These are phyloP conservation scores for Cotesia typhae DNA, from an alignment of 1,140 invertebrate species.

Conservation along the genomic window DNA sequence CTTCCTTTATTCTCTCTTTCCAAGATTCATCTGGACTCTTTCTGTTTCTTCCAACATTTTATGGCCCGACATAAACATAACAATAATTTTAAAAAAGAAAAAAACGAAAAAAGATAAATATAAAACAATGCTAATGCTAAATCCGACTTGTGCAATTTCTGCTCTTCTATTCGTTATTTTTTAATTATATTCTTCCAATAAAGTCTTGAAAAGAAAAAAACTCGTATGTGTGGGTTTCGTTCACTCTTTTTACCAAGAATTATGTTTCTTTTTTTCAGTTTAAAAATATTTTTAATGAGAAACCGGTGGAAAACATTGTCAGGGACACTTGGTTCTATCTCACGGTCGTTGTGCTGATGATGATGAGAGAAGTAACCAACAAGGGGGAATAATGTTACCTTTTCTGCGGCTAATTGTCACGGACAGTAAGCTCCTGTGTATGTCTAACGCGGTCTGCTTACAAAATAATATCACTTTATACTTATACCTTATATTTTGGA, in stretches of 20 bases:
- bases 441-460: no score
- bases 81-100: no score
- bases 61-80: no score
- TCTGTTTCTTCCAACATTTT: no score
- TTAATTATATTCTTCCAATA: constrained; percentile 3
- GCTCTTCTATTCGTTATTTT: constrained; percentile 3
- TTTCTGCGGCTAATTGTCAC: constrained; percentile 30
- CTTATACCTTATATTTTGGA: no score
- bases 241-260: no score
- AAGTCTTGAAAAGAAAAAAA: constrained; percentile 15
- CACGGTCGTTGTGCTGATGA: constrained; percentile 25
- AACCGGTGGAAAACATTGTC: constrained; percentile 25
- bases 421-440: constrained; percentile 20
- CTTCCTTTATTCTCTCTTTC: neutral
- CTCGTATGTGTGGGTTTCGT: no score
- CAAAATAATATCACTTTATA: no score
- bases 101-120: no score
- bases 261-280: constrained; percentile 1
- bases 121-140: neutral
- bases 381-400: neutral
- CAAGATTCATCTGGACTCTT: neutral
- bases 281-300: constrained; percentile 27
- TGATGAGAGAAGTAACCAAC: constrained; percentile 8
- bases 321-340: constrained; percentile 21
- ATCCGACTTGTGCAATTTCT: neutral